Percentiles rank a stretch among this genome's conserved stretches.
phyloP scores from a whole-genome alignment of 2,113 vertebrate genomes.

The Percopsis transmontana region DNA sequence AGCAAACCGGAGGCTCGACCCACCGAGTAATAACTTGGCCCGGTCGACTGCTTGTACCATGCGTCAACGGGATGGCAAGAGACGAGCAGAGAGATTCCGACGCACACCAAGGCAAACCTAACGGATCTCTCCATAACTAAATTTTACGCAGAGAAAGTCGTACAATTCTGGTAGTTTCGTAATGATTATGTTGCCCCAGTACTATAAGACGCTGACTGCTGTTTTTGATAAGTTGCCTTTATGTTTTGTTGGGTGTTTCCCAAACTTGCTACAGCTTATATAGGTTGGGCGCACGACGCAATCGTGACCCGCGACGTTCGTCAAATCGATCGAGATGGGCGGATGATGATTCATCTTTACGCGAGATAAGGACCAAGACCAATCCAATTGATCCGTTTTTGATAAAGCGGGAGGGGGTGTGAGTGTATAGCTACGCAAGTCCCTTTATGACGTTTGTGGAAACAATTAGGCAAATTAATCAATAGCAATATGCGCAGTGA shows the following conservation, averaged over 20 bases:
- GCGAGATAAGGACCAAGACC: constrained; percentile 34
- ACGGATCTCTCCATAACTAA: constrained; percentile 66
- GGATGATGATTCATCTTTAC: constrained; percentile 59
- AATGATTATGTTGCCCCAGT: neutral
- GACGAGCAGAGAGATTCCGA: constrained; percentile 78
- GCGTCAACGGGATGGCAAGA: constrained; percentile 72
- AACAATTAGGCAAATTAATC: too few relatives aligned
- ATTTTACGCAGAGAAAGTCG: constrained; percentile 27
- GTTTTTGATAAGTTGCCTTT: constrained; percentile 18
- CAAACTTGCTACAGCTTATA: constrained; percentile 69
- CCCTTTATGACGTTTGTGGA: too few relatives aligned
- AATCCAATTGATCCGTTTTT: constrained; percentile 49
- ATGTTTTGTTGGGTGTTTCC: constrained; percentile 37
- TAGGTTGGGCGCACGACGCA: constrained; percentile 51
- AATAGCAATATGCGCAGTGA: too few relatives aligned
- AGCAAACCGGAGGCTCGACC: constrained; percentile 86
- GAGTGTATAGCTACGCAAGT: too few relatives aligned
- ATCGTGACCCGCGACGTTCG: constrained; percentile 61
- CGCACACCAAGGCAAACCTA: constrained; percentile 64
- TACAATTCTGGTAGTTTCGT: neutral
- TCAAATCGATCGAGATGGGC: constrained; percentile 65
- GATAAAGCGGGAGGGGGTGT: constrained; percentile 13
- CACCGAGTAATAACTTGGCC: constrained; percentile 80
- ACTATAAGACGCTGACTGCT: neutral
- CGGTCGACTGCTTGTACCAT: constrained; percentile 82